Evolutionary conservation across 2,888 invertebrate genomes (phyloP).

Genomic region (Ametastegia equiseti): DNA sequence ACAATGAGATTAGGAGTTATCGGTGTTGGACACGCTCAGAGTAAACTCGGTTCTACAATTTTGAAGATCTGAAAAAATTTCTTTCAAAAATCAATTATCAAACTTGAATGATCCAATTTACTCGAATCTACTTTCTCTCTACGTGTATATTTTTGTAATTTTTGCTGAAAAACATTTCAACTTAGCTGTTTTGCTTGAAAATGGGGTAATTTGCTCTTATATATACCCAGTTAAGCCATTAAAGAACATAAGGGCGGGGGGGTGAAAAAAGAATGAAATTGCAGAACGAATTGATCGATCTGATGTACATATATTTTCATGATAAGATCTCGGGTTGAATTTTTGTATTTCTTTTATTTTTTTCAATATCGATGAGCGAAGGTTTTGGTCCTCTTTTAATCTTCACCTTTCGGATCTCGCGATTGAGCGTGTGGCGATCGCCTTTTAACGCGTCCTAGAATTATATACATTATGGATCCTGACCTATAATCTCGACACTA

Average conservation of each 20-base stretch:
- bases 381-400: constrained; percentile 2
- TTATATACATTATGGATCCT: constrained; percentile 29
- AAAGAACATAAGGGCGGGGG: neutral
- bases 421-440: constrained; percentile 19
- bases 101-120: too few relatives aligned
- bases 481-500: constrained; percentile 36
- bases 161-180: neutral
- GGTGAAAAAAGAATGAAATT: neutral
- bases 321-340: neutral
- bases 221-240: constrained; percentile 15
- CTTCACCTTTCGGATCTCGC: constrained; percentile 22
- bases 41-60: too few relatives aligned
- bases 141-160: neutral
- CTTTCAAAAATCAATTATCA: too few relatives aligned
- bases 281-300: constrained; percentile 24
- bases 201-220: neutral
- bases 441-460: constrained; percentile 38
- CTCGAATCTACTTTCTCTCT: too few relatives aligned
- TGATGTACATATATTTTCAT: neutral
- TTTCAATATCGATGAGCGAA: neutral
- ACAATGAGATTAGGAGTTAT: too few relatives aligned
- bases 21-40: too few relatives aligned
- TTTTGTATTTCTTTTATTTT: neutral
- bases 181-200: neutral
- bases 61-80: too few relatives aligned